Evolutionary conservation across 2,797 vertebrate species (phyloP).

Genomic region (Sebastes glaucus): DNA sequence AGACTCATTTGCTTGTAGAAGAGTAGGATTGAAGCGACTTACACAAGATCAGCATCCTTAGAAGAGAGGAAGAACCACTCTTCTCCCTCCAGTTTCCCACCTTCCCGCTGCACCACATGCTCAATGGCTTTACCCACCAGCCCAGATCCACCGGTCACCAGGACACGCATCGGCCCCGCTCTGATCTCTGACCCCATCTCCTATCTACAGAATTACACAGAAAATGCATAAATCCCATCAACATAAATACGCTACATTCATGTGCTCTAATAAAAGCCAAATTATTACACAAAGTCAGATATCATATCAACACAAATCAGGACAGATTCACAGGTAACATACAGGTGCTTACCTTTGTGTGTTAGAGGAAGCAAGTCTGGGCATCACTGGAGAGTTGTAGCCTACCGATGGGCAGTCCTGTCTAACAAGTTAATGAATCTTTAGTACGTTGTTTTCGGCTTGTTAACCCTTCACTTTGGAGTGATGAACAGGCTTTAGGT

Average conservation of each 20-base stretch:
- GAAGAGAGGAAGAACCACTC: conserved; percentile 87
- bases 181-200: not conserved
- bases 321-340: not conserved
- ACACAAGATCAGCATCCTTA: conserved; percentile 79
- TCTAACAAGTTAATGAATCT: not conserved
- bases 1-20: not conserved
- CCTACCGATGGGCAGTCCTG: not conserved
- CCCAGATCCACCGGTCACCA: conserved; percentile 87
- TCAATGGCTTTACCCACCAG: conserved; percentile 86
- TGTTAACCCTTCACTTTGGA: not conserved
- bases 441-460: not conserved
- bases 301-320: not conserved
- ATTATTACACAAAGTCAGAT: not conserved
- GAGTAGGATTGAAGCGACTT: not conserved
- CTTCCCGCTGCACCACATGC: conserved; percentile 78
- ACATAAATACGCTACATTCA: not conserved
- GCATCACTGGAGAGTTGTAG: not conserved
- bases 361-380: not conserved
- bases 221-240: not conserved
- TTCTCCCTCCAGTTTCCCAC: conserved; percentile 74
- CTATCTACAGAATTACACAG: not conserved
- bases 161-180: conserved; percentile 64
- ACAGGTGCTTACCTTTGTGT: not conserved
- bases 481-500: not conserved
- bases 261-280: not conserved